Percentiles rank a stretch among this genome's conserved stretches.
Conservation (phyloP, 2,888 invertebrate species). For the Noctuana brunneofusca region DNA sequence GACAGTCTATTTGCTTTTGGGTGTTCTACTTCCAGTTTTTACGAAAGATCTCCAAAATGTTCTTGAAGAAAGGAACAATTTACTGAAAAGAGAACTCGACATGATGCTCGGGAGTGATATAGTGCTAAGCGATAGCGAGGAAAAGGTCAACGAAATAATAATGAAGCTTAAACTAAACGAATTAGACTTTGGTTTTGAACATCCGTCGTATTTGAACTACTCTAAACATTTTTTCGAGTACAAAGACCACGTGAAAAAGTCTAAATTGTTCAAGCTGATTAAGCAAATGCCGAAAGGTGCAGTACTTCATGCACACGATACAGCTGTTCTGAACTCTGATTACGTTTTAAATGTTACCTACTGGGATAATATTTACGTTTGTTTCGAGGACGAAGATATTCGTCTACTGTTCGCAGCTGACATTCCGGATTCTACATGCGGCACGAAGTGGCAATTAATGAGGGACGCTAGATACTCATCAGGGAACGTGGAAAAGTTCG, state of each 20-base stretch:
- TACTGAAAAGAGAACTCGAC: constrained; percentile 75
- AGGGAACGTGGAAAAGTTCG: constrained; percentile 76
- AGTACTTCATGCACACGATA: constrained; percentile 87
- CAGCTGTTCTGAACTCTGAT: constrained; percentile 83
- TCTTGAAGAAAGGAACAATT: constrained; percentile 58
- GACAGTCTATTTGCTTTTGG: constrained; percentile 18
- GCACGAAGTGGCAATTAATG: constrained; percentile 74
- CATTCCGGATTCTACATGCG: constrained; percentile 50
- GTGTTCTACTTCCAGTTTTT: constrained; percentile 18
- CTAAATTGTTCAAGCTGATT: constrained; percentile 85
- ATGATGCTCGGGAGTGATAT: constrained; percentile 80
- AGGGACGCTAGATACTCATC: constrained; percentile 73
- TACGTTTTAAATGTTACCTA: constrained; percentile 85
- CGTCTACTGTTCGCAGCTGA: constrained; percentile 59
- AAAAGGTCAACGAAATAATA: constrained; percentile 80
- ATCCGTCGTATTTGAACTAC: constrained; percentile 82
- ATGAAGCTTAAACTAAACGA: constrained; percentile 82
- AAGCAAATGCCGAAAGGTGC: constrained; percentile 89
- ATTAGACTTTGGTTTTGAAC: constrained; percentile 68
- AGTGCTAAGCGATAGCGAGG: constrained; percentile 75
- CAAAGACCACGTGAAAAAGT: constrained; percentile 81
- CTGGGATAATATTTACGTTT: constrained; percentile 82
- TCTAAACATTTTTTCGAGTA: constrained; percentile 86
- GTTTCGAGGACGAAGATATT: constrained; percentile 56
- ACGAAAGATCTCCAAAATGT: constrained; percentile 44